Base-by-base conservation (phyloP, 1,140 invertebrate species). In the Euborellia annulipes region DNA sequence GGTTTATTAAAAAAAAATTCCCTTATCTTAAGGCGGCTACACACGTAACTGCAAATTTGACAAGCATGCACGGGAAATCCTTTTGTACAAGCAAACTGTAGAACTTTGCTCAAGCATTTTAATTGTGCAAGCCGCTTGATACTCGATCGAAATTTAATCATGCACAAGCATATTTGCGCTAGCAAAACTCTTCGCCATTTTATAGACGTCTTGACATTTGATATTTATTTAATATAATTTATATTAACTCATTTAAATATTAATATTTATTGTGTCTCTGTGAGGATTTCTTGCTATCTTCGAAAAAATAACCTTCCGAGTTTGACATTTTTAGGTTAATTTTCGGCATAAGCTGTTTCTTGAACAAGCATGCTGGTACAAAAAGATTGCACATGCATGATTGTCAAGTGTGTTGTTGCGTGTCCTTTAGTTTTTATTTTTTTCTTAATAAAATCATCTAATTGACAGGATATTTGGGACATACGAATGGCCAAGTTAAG, bases 401-500 rank as follows among this genome's bases (percentile, higher is more conserved):
- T 9, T 34, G n/a, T 34, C 9, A 9, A 34, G n/a, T 9, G 8
- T 40, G 8, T n/a, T 8, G 8, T 40, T 32, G 53, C 41, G 9
- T 34, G 9, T 34, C n/a, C 18, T 57, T 39, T 50, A 53, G 9
- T 37, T 36, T 32, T 39, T 34, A 22, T 22, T 17, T n/a, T 52
- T 43, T 52, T 30, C 6, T 53, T 20, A 48, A 4, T 19, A 45
- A 11, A 17, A 19, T 16, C 16, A 40, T 40, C 9, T 40, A 18
- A 9, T 47, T 58, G 55, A 0, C 44, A 76, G 73, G 92, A 97
- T 61, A 85, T 98, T 48, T 96, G 91, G 84, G 93, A 98, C 59
- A 80, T 91, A 39, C 70, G 93, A 42, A 83, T 88, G 65, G 81
- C 92, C 0, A 98, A 98, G 67, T 61, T 98, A 41, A 67, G 91